Conservation (phyloP, 2,797 vertebrate species). For the Cyclopterus lumpus region DNA sequence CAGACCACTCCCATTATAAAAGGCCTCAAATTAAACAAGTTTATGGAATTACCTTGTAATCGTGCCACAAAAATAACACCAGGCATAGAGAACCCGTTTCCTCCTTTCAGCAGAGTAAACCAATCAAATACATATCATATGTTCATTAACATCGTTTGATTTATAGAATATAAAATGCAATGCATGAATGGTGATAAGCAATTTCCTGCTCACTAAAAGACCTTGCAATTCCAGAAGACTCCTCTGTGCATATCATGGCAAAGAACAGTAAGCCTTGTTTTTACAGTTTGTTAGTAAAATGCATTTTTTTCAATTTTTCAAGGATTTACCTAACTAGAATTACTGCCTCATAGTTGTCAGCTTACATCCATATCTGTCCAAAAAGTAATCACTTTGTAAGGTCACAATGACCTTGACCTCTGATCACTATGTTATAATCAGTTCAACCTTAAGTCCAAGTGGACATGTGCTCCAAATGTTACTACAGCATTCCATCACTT, state of each 20-base stretch:
- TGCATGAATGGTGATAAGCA: too few species aligned
- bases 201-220: not conserved
- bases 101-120: not conserved
- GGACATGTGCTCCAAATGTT: not conserved
- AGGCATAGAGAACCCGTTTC: not conserved
- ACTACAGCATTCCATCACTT: not conserved
- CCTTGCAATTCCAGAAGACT: not conserved
- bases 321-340: not conserved
- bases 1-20: not conserved
- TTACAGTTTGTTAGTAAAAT: not conserved
- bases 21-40: not conserved
- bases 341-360: not conserved
- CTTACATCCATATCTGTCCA: too few species aligned
- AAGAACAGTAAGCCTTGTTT: not conserved
- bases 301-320: not conserved
- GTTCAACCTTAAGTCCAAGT: not conserved
- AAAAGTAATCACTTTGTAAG: too few species aligned
- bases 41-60: conserved; percentile 1
- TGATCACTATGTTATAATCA: not conserved
- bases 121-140: not conserved
- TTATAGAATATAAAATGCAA: not conserved
- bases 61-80: not conserved
- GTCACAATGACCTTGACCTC: too few species aligned
- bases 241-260: not conserved
- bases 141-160: not conserved